Evolutionary conservation across 2,113 vertebrate genomes (phyloP).

Genomic region (Nerophis lumbriciformis): DNA sequence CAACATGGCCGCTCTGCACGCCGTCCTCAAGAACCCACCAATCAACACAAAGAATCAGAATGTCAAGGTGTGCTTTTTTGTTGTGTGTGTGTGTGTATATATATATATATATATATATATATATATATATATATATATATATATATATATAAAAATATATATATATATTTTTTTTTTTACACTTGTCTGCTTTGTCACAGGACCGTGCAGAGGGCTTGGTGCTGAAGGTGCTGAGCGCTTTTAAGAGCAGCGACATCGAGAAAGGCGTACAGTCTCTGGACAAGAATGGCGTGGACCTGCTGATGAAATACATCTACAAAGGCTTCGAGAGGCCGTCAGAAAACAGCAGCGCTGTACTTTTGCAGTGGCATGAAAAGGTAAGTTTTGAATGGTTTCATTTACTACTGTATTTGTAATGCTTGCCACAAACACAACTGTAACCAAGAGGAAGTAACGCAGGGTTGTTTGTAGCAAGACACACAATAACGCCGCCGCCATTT

Average conservation of each 20-base stretch:
- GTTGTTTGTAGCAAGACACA: too few species aligned
- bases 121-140: background rate
- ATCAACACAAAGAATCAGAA: constrained; percentile 97
- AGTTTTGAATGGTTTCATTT: background rate
- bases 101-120: background rate
- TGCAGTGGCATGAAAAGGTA: constrained; percentile 99
- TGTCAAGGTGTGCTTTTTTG: constrained; percentile 78
- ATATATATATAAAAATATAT: background rate
- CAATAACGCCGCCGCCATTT: too few species aligned
- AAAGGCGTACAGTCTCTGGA: constrained; percentile 93
- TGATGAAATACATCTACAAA: constrained; percentile 99
- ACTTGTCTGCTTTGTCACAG: constrained; percentile 57
- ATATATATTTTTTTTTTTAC: background rate
- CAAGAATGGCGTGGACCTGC: constrained; percentile 88
- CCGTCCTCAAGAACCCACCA: constrained; percentile 95
- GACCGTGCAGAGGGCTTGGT: constrained; percentile 93
- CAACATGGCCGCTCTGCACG: constrained; percentile 89
- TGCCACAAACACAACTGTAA: too few species aligned
- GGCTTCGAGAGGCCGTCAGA: constrained; percentile 96
- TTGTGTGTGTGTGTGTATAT: fast-evolving
- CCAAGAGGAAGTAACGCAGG: too few species aligned
- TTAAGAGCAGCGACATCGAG: constrained; percentile 94
- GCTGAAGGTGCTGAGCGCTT: constrained; percentile 92
- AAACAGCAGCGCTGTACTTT: constrained; percentile 91
- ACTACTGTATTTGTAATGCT: too few species aligned